Conservation (phyloP, 2,888 invertebrate species). For the Seira ritae region DNA sequence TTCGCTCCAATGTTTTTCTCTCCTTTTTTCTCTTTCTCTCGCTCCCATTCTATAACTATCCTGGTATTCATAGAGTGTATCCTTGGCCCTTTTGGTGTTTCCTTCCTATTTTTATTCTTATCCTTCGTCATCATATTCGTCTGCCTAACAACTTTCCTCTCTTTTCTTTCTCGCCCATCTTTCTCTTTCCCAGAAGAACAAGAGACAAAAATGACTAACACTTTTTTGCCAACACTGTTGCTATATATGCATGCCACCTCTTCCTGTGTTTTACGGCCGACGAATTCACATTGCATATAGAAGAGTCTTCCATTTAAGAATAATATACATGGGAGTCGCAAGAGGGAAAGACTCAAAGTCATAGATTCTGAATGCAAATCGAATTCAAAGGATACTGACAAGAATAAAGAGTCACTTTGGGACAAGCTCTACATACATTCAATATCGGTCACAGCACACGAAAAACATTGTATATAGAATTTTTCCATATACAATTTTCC, state of each 20-base stretch:
- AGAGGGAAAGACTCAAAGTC: conserved; percentile 48
- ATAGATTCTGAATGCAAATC: conserved; percentile 64
- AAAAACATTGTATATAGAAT: conserved; percentile 9
- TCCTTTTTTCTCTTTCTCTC: neutral
- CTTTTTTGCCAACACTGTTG: conserved; percentile 48
- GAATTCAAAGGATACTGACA: conserved; percentile 63
- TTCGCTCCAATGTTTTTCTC: conserved; percentile 50
- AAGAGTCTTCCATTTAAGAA: conserved; percentile 13
- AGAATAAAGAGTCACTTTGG: conserved; percentile 65
- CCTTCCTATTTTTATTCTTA: conserved; percentile 35
- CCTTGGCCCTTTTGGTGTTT: conserved; percentile 58
- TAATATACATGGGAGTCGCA: conserved; percentile 10
- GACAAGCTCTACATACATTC: conserved; percentile 42
- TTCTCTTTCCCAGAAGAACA: conserved; percentile 57
- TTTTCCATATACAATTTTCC: conserved; percentile 32
- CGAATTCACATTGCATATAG: neutral
- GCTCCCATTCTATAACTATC: conserved; percentile 14
- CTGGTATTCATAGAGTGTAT: conserved; percentile 25
- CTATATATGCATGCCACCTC: conserved; percentile 32
- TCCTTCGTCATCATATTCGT: conserved; percentile 39
- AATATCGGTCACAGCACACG: conserved; percentile 43
- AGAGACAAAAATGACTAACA: conserved; percentile 42
- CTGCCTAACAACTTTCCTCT: conserved; percentile 40
- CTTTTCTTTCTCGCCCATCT: conserved; percentile 23
- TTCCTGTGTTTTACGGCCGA: conserved; percentile 27